phyloP scores from a whole-genome alignment of 2,888 invertebrate genomes.

The Hyposoter dolosus region DNA sequence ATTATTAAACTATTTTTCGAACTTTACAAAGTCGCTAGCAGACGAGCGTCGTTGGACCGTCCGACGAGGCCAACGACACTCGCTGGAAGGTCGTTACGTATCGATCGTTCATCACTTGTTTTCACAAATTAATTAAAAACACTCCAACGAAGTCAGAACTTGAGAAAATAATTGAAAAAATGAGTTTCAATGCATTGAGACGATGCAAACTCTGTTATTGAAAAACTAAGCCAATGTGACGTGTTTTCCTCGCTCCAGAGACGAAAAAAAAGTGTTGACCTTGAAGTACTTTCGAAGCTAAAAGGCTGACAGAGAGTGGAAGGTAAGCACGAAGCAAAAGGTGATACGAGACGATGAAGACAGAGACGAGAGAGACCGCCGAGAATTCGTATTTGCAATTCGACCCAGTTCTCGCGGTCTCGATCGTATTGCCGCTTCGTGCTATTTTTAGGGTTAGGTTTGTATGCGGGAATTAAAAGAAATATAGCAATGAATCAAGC shows the following conservation, averaged over 20 bases:
- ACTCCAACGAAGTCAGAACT: too few species aligned
- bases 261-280: background rate
- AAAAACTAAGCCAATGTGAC: too few species aligned
- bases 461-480: conserved; percentile 59
- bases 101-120: background rate
- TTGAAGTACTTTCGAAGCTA: conserved; percentile 3
- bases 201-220: too few species aligned
- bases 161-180: too few species aligned
- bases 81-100: background rate
- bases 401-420: conserved; percentile 65
- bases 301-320: too few species aligned
- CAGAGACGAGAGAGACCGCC: conserved; percentile 22
- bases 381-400: conserved; percentile 60
- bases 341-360: background rate
- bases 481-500: conserved; percentile 30
- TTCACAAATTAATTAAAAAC: background rate
- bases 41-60: background rate
- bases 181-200: too few species aligned
- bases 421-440: conserved; percentile 53
- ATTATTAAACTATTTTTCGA: background rate
- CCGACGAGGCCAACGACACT: background rate
- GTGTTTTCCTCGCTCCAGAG: too few species aligned
- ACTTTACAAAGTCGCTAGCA: background rate
- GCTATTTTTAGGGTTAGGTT: conserved; percentile 64
- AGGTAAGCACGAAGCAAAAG: background rate